Evolutionary conservation across 1,140 invertebrate species (phyloP).

Genomic region (Drosophila ohnishii): DNA sequence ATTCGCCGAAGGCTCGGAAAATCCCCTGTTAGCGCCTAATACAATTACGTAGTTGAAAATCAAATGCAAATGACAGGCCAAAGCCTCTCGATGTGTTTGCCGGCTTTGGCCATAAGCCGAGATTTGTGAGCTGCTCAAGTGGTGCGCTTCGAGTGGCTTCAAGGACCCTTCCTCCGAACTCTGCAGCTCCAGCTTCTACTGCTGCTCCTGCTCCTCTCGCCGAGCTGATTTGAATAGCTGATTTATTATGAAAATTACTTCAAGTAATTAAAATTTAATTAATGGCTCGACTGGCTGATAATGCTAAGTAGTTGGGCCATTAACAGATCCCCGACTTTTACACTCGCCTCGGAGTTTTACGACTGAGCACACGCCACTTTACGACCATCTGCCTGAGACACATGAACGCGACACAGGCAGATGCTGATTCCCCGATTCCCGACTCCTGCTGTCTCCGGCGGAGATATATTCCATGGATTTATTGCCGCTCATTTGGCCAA

Average conservation of each 20-base stretch:
- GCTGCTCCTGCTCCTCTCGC: neutral
- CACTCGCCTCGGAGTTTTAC: slow-evolving; percentile 45
- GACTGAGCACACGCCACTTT: slow-evolving; percentile 55
- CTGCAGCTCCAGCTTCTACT: neutral
- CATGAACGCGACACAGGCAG: slow-evolving; percentile 43
- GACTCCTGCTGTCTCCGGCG: slow-evolving; percentile 23
- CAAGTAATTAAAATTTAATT: slow-evolving; percentile 55
- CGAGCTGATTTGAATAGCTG: slow-evolving; percentile 24
- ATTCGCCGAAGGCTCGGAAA: neutral
- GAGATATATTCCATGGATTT: slow-evolving; percentile 59
- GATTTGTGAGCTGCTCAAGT: slow-evolving; percentile 17
- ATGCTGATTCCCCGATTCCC: slow-evolving; percentile 9
- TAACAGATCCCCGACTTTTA: slow-evolving; percentile 21
- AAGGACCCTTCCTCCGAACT: neutral
- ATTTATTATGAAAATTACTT: slow-evolving; percentile 45
- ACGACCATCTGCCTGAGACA: slow-evolving; percentile 20
- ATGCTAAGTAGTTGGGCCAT: slow-evolving; percentile 49
- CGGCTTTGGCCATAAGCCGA: slow-evolving; percentile 22
- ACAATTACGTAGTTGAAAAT: slow-evolving; percentile 30
- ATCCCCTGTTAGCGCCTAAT: neutral
- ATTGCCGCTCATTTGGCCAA: slow-evolving; percentile 53
- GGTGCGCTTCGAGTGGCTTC: slow-evolving; percentile 3
- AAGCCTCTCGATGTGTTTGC: slow-evolving; percentile 46
- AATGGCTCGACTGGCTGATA: slow-evolving; percentile 38
- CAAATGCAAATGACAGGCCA: slow-evolving; percentile 59